A percentile compares a stretch with the other conserved stretches of the same genome.
Evolutionary conservation across 2,113 vertebrate species (phyloP).

Genomic region (Lophura nycthemera): DNA sequence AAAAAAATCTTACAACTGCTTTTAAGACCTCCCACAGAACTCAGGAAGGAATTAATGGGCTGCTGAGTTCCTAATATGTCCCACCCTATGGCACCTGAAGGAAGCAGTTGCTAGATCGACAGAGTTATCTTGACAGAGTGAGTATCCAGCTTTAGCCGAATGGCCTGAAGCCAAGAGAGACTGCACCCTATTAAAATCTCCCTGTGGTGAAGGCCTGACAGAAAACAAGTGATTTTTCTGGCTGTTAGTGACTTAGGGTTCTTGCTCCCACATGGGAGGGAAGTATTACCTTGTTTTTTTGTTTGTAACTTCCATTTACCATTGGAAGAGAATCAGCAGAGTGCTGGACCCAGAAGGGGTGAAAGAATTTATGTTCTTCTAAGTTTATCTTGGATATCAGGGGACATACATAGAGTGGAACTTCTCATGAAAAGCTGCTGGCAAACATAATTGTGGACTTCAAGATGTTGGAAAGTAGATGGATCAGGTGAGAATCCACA

Average conservation of each 20-base stretch:
- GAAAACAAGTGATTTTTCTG: constrained; percentile 21
- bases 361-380: not conserved
- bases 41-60: constrained; percentile 63
- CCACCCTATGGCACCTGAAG: constrained; percentile 43
- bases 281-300: not conserved
- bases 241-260: not conserved
- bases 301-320: not conserved
- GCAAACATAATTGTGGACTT: constrained; percentile 10
- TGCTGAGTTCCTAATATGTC: constrained; percentile 61
- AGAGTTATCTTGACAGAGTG: constrained; percentile 53
- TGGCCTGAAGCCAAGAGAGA: constrained; percentile 13
- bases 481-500: not conserved
- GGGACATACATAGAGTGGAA: not conserved
- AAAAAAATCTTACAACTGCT: constrained; percentile 11
- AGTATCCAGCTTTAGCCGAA: constrained; percentile 46
- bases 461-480: not conserved
- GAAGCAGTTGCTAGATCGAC: constrained; percentile 49
- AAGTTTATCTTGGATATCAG: constrained; percentile 36
- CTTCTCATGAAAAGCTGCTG: not conserved
- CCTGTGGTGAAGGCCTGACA: not conserved
- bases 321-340: not conserved
- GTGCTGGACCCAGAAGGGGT: not conserved
- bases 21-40: constrained; percentile 57
- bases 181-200: not conserved
- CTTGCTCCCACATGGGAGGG: not conserved